These are phyloP conservation scores for Lissonota sp. DNA, from an alignment of 2,888 invertebrate species.

Conservation along the genomic window DNA sequence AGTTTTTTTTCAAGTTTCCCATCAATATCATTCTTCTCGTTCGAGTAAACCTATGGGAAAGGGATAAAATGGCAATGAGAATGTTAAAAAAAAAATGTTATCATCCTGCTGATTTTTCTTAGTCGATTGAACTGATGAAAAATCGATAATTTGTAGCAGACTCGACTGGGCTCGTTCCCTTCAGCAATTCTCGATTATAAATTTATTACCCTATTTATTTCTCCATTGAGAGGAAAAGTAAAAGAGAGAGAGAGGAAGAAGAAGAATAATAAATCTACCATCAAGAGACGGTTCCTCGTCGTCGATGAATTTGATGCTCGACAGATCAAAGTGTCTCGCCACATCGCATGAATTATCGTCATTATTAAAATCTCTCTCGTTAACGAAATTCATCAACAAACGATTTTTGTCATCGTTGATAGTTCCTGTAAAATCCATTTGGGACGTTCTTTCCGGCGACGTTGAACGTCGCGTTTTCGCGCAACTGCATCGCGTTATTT, in stretches of 20 bases:
- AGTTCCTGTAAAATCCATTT: conserved; percentile 17
- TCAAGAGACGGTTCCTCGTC: conserved; percentile 75
- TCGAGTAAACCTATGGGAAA: not conserved
- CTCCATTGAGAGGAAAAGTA: not conserved
- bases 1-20: no score
- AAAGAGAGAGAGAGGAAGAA: not conserved
- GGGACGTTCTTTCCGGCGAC: conserved; percentile 66
- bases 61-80: not conserved
- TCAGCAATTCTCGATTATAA: no score
- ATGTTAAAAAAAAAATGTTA: no score
- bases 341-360: not conserved
- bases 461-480: conserved; percentile 60
- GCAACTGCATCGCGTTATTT: conserved; percentile 79
- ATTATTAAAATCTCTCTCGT: no score
- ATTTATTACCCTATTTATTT: no score
- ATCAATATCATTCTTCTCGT: not conserved
- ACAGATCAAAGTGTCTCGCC: conserved; percentile 77
- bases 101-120: no score
- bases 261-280: conserved; percentile 29
- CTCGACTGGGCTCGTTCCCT: no score
- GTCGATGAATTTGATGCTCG: conserved; percentile 80
- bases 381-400: no score
- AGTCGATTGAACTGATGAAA: no score
- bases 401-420: conserved; percentile 5
- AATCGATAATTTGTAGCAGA: no score